Evolutionary conservation across 2,888 invertebrate genomes (phyloP), one percentile per base, ranked within the genome.

Genomic region (Cosmorhoe ocellata): DNA sequence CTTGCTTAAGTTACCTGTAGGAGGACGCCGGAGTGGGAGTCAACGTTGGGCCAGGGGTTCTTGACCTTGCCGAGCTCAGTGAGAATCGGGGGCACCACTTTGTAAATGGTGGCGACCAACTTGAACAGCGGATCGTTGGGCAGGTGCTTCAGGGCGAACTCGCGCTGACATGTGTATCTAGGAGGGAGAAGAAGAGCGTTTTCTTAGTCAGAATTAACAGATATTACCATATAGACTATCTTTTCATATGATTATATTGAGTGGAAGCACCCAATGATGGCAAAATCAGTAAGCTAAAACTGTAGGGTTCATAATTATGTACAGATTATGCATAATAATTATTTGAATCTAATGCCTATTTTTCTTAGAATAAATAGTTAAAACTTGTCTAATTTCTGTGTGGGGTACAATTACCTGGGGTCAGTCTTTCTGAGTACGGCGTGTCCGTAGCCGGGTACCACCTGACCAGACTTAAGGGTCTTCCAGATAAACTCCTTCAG

Each of bases 1-100:
- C n/a, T n/a, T n/a, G n/a, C n/a, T n/a, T 18, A 18, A 18, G 6
- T 11, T 67, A 96, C 96, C 94, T 96, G 96, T 66, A 97, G 91
- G 40, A 97, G 92, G 39, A 97, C 98, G 63, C 98, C 98, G 61
- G 98, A 98, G 91, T 98, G 98, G 13, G 98, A 98, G 90, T 99
- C 98, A 66, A 99, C 98, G 82, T 99, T 98, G 63, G 98, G 98
- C 98, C 98, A 99, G 57, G 98, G 98, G 93, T 98, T 98, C 93
- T 98, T 97, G 53, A 98, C 98, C 90, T 98, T 98, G 75, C 98
- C 98, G 65, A 96, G 95, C 85, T 97, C 97, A 67, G 95, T 92
- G 34, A 98, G 94, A 74, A 98, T 94, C 63, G 96, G 96, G 0
- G 98, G 98, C 37, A 97, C 97, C 42, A 98, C 93, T 84, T 98